Evolutionary conservation across 2,797 vertebrate genomes (phyloP).

Genomic region (Paedocypris micromegethes): DNA sequence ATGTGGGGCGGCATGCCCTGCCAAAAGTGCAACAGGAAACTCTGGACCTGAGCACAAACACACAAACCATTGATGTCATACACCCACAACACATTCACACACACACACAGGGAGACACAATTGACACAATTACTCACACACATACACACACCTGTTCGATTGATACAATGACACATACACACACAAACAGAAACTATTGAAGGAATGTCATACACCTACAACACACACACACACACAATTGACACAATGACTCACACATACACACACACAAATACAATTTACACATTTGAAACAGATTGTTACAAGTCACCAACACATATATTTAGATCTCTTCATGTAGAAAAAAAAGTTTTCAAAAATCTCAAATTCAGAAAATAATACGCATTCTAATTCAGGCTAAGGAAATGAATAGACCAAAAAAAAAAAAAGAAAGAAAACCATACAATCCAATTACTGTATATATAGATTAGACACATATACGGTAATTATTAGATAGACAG

Average conservation of each 20-base stretch:
- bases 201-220: too few relatives aligned
- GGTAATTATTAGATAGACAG: too few relatives aligned
- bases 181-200: constrained; percentile 2
- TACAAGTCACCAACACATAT: too few relatives aligned
- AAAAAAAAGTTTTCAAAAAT: background rate
- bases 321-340: too few relatives aligned
- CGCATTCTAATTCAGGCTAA: too few relatives aligned
- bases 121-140: background rate
- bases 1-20: constrained; percentile 99
- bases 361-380: too few relatives aligned
- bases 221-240: background rate
- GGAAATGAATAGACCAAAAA: too few relatives aligned
- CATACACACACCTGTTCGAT: background rate
- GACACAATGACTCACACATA: background rate
- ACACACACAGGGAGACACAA: background rate
- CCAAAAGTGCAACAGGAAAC: constrained; percentile 99
- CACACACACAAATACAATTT: too few relatives aligned
- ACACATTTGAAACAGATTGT: background rate
- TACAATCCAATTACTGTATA: too few relatives aligned
- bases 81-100: background rate
- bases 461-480: too few relatives aligned
- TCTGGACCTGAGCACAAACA: constrained; percentile 82
- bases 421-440: too few relatives aligned
- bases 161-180: background rate
- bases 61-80: background rate